Evolutionary conservation across 2,113 vertebrate species (phyloP).

Genomic region (Gymnarchus niloticus): DNA sequence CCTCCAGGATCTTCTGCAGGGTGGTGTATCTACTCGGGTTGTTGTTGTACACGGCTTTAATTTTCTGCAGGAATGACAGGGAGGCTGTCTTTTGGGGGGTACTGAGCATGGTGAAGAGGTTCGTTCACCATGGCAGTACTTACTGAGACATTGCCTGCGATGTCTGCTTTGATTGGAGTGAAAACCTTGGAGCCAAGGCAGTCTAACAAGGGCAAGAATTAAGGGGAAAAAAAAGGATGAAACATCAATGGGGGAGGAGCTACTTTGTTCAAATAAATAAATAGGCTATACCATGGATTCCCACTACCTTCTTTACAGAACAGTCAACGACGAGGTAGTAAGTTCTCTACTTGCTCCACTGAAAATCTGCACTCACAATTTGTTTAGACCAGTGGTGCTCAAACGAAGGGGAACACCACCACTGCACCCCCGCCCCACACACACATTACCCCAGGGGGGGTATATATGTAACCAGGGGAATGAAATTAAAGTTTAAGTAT

Average conservation of each 20-base stretch:
- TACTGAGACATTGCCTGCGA: constrained; percentile 86
- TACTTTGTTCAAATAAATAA: background rate
- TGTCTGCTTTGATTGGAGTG: constrained; percentile 83
- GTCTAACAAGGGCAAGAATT: constrained; percentile 55
- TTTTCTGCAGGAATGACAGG: constrained; percentile 70
- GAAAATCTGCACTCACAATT: too few species aligned
- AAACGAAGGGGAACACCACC: too few species aligned
- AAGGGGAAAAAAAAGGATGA: background rate
- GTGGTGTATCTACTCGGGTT: constrained; percentile 83
- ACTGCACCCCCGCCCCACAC: too few species aligned
- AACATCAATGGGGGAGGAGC: background rate
- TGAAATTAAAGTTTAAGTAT: too few species aligned
- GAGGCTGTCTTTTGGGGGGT: background rate
- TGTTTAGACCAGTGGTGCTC: too few species aligned
- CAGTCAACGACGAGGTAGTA: too few species aligned
- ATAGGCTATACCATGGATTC: background rate
- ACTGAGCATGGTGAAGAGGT: background rate
- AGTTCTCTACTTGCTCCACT: too few species aligned
- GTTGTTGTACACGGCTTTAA: constrained; percentile 82
- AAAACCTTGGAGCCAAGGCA: constrained; percentile 86
- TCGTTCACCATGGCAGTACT: constrained; percentile 29
- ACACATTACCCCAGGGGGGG: too few species aligned
- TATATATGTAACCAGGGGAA: too few species aligned
- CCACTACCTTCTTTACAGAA: background rate
- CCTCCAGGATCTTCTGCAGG: constrained; percentile 85